Base-by-base conservation (phyloP, 2,797 vertebrate genomes). In the Acanthopagrus latus region DNA sequence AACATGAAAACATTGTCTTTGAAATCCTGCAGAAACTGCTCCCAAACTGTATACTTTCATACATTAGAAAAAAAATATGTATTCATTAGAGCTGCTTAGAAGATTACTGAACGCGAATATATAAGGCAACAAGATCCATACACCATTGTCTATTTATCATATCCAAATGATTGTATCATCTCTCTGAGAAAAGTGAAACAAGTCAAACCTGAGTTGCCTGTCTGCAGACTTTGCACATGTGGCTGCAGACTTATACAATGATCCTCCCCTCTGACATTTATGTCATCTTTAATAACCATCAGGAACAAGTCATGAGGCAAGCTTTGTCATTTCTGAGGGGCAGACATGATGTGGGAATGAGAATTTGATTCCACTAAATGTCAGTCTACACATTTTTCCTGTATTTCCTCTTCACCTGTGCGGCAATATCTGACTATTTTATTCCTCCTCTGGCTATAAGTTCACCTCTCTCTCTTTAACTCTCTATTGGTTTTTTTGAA, bases 401-500 rank as follows among this genome's bases (percentile, higher is more conserved):
- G 50, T 50, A 44, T 81, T 57, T 71, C 67, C 52, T 81, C 51
- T 55, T 46, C 56, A 58, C 38, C 55, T 48, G 17, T 0, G 2
- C 11, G 3, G 18, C 44, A 67, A 47, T 66, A 64, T 62, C 38
- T 81, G 55, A 41, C 14, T 18, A 13, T 58, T 77, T 72, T 68
- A 72, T 64, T 80, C 54, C 52, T 81, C 64, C 27, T 58, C 20
- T 71, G 17, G 43, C 23, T 20, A 17, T 54, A 62, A 25, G 62
- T 74, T 41, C 1, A 17, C 21, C 18, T 60, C 46, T 43, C 46
- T 33, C 18, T 60, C 71, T 67, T 70, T 14, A 50, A 41, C 50
- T 46, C 38, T 51, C 44, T 72, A 57, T 9, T 16, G n/a, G 23
- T 74, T 83, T 78, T 85, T 65, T 83, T n/a, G n/a, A 70, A 76